Evolutionary conservation across 2,113 vertebrate species (phyloP).

Genomic region (Aphyosemion australe): DNA sequence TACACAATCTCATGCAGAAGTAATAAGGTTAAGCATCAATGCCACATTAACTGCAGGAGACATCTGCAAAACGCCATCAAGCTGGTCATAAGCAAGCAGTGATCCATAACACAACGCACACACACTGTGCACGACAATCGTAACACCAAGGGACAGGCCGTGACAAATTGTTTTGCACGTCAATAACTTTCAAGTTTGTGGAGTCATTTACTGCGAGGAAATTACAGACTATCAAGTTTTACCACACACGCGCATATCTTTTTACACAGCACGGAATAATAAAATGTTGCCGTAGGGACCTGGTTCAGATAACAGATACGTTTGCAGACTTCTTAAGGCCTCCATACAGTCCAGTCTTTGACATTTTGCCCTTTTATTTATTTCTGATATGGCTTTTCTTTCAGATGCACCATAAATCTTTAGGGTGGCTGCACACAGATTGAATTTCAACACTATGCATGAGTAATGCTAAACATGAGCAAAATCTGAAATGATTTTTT

Average conservation of each 20-base stretch:
- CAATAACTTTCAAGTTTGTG: neutral
- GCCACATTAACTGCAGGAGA: conserved; percentile 31
- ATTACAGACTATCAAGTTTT: neutral
- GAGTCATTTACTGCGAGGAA: neutral
- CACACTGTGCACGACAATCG: neutral
- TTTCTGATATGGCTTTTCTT: conserved; percentile 12
- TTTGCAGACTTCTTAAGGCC: neutral
- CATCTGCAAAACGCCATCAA: conserved; percentile 14
- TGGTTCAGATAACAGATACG: neutral
- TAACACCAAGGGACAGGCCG: conserved; percentile 2
- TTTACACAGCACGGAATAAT: neutral
- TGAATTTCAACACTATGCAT: conserved; percentile 20
- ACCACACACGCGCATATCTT: neutral
- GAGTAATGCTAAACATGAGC: conserved; percentile 9
- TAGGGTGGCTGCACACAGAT: conserved; percentile 25
- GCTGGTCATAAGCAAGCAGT: conserved; percentile 20
- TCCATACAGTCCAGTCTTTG: conserved; percentile 2
- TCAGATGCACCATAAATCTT: conserved; percentile 25
- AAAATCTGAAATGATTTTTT: conserved; percentile 1
- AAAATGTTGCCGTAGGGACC: conserved; percentile 6
- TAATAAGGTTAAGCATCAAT: conserved; percentile 25
- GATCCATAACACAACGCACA: conserved; percentile 21
- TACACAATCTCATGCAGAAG: conserved; percentile 12
- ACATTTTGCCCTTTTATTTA: conserved; percentile 11
- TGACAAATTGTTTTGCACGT: conserved; percentile 9